Base-by-base conservation (phyloP, 2,888 invertebrate genomes). In the Perizoma affinitatum region DNA sequence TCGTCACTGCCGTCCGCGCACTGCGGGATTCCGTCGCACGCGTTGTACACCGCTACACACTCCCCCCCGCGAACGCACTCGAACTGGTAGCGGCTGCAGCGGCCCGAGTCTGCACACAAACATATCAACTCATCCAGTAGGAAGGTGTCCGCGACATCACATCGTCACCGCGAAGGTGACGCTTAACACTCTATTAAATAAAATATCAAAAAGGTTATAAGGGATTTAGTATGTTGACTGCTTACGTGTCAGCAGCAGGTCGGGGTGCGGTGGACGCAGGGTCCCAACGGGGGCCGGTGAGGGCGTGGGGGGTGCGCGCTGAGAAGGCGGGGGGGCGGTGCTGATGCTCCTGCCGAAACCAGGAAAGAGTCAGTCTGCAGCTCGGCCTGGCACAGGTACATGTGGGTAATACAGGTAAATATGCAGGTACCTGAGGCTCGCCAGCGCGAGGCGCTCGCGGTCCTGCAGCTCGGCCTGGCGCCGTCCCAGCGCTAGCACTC, bases 1-100 rank as follows among this genome's bases (percentile, higher is more conserved):
- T 98, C 98, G 86, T 98, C 98, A 80, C 97, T 97, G 68, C 96
- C 97, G 90, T 98, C 98, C 2, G 96, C 94, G 86, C 97, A 98
- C 88, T 98, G 98, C 35, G 97, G 96, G 73, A 98, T 97, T 54
- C 98, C 98, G 86, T 98, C 97, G 79, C 98, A 98, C 6, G 97
- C 97, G 87, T 98, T 98, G 90, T 98, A 98, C 73, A 98, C 94
- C 5, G 98, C 98, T 75, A 98, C 97, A 84, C 98, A 98, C 86
- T 98, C 98, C 48, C 96, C 96, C 46, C 96, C 96, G 63, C 94
- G 94, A 69, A 96, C 95, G 79, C 98, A 98, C 84, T 96, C 95
- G 86, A 98, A 98, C 88, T 98, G 97, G 88, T 96, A 97, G 65
- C 96, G 94, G 72, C 96, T 96, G 89, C 98, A 98, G 63, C 90